Base-by-base conservation (phyloP, 30 jellyfish, hydroid and myxozoan species). In the Cassiopea xamachana region DNA sequence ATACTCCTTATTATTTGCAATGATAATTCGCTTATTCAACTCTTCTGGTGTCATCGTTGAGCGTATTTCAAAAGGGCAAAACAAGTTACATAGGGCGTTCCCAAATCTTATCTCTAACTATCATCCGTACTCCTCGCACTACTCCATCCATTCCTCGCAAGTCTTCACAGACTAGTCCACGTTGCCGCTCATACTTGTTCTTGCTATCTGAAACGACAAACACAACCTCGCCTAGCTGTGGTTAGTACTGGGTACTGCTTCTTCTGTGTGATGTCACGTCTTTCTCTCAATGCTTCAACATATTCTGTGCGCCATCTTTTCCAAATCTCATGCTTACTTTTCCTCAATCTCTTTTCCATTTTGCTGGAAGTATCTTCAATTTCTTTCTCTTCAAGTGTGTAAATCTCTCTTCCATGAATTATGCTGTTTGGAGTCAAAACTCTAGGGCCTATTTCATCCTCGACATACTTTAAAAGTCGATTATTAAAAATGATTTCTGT, bases 151-250 rank as follows among this genome's bases (percentile, higher is more conserved):
- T 86, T 39, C 93, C 93, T 46, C 2, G 73, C 60, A 86, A 58
- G 18, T 72, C 88, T 86, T 86, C 93, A 75, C 93, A 86, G 47
- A 86, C 93, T 1, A 73, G 81, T 73, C 93, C 93, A 86, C 59
- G 93, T 73, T 86, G 69, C 93, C 93, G 74, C 64, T 73, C 87
- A 46, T 76, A 81, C 49, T 86, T 74, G 73, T 86, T 86, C 86
- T 86, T 86, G 93, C 80, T 76, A 17, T 19, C 93, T 48, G 58
- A 6, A 18, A 86, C 93, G 45, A 86, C 87, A 81, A 86, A 44
- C 43, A 86, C 88, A 16, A 86, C 93, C 47, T 86, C 93, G 4
- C 93, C 88, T 59, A 73, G 19, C 70, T 86, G 73, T 75, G 93
- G 93, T 55, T 74, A 68, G 69, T 74, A 74, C 39, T 27, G 39